phyloP scores from a whole-genome alignment of 2,888 invertebrate genomes.

The Nomada flava region DNA sequence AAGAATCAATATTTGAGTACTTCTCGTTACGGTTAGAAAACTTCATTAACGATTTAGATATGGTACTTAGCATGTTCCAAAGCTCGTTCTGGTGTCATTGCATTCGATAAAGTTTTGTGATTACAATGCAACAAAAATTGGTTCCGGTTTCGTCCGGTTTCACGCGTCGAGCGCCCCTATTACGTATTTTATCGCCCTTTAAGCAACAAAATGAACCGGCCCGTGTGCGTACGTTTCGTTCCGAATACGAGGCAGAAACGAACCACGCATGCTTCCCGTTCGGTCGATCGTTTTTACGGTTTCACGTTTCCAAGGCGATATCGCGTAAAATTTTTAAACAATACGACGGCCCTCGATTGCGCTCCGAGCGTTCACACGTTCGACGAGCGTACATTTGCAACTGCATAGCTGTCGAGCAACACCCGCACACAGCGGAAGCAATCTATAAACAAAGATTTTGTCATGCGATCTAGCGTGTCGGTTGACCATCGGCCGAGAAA shows the following conservation, averaged over 20 bases:
- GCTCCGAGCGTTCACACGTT: background rate
- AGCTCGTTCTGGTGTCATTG: too few species aligned
- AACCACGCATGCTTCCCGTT: background rate
- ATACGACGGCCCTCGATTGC: background rate
- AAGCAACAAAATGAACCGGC: background rate
- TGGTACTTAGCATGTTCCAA: too few species aligned
- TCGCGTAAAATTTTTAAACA: slow-evolving; percentile 43
- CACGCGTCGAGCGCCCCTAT: slow-evolving; percentile 12
- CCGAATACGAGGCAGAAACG: background rate
- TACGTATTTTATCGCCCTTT: slow-evolving; percentile 20
- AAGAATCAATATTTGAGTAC: too few species aligned
- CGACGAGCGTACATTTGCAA: slow-evolving; percentile 8
- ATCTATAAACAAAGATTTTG: background rate
- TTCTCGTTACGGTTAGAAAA: too few species aligned
- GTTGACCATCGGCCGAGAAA: background rate
- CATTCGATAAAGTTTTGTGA: too few species aligned
- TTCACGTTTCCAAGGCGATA: slow-evolving; percentile 45
- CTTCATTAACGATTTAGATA: too few species aligned
- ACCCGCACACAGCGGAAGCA: background rate
- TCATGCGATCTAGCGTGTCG: background rate
- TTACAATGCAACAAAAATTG: too few species aligned
- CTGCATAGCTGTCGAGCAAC: background rate
- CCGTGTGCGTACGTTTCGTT: background rate
- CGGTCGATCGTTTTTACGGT: slow-evolving; percentile 38
- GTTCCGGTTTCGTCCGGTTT: too few species aligned